Percentiles rank a stretch among this genome's conserved stretches.
Evolutionary conservation across 2,888 invertebrate genomes (phyloP).

Genomic region (Aelia acuminata): DNA sequence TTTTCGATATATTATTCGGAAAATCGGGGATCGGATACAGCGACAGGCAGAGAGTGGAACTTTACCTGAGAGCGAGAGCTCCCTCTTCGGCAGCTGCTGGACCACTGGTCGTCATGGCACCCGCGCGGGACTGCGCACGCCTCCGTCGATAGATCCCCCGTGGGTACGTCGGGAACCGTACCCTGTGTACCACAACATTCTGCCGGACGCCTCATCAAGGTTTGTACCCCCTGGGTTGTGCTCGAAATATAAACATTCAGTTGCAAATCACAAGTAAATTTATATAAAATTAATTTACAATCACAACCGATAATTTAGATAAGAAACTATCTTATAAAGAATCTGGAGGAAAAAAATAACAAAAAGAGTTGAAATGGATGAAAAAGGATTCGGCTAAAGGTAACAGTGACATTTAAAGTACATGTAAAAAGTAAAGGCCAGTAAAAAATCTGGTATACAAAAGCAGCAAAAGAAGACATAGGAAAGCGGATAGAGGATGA

Average conservation of each 20-base stretch:
- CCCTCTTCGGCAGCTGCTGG: slow-evolving; percentile 8
- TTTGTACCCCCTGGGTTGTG: too few species aligned
- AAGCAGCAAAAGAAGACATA: background rate
- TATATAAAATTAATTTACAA: background rate
- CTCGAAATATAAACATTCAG: too few species aligned
- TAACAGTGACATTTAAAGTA: background rate
- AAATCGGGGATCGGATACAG: background rate
- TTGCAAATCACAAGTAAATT: background rate
- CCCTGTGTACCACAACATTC: background rate
- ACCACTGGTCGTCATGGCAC: slow-evolving; percentile 42
- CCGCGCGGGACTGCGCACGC: slow-evolving; percentile 31
- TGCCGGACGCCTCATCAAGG: background rate
- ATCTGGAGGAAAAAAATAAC: background rate
- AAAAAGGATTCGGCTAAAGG: background rate
- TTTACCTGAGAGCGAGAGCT: slow-evolving; percentile 7
- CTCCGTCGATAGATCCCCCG: slow-evolving; percentile 18
- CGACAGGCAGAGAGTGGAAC: slow-evolving; percentile 1
- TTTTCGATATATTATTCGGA: background rate
- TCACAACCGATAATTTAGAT: too few species aligned
- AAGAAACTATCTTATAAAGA: too few species aligned
- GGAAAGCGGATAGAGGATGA: background rate
- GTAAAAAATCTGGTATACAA: background rate
- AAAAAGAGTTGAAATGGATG: background rate
- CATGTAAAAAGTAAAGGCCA: background rate
- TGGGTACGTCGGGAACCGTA: background rate